Conservation (phyloP, 2,888 invertebrate genomes). For the Gordius sp. region DNA sequence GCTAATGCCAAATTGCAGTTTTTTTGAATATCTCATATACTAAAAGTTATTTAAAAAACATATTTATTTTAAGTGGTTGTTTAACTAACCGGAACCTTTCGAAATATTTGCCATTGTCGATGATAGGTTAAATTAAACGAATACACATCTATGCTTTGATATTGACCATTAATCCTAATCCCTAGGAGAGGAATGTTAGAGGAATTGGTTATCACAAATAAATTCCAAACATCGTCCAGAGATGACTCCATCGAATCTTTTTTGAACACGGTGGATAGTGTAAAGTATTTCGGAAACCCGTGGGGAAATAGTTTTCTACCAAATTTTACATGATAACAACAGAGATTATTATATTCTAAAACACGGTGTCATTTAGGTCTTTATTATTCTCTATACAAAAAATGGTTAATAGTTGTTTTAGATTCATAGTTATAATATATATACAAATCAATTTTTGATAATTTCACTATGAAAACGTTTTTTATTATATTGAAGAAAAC, state of each 20-base stretch:
- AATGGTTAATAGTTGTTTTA: no score
- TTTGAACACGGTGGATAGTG: background rate
- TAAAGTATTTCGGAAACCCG: background rate
- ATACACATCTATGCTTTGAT: slow-evolving; percentile 6
- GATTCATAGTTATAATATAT: no score
- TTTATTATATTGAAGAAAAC: no score
- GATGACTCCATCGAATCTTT: background rate
- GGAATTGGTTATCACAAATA: background rate
- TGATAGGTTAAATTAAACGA: background rate
- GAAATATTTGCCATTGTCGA: background rate
- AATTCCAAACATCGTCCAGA: slow-evolving; percentile 10
- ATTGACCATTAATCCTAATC: slow-evolving; percentile 5
- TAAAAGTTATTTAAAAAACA: no score
- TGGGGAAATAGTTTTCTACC: background rate
- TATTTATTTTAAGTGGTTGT: no score
- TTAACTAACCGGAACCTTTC: slow-evolving; percentile 13
- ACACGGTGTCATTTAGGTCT: no score
- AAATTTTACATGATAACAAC: no score
- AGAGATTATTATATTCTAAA: no score
- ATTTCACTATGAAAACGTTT: no score
- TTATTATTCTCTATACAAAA: no score
- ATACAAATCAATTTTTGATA: no score
- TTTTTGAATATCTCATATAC: background rate
- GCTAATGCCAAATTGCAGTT: no score
- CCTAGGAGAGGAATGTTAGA: background rate